Percentiles rank a stretch among this genome's conserved stretches.
These are phyloP conservation scores for Mirounga angustirostris DNA, from an alignment of 2,113 vertebrate genomes.

Conservation along the genomic window DNA sequence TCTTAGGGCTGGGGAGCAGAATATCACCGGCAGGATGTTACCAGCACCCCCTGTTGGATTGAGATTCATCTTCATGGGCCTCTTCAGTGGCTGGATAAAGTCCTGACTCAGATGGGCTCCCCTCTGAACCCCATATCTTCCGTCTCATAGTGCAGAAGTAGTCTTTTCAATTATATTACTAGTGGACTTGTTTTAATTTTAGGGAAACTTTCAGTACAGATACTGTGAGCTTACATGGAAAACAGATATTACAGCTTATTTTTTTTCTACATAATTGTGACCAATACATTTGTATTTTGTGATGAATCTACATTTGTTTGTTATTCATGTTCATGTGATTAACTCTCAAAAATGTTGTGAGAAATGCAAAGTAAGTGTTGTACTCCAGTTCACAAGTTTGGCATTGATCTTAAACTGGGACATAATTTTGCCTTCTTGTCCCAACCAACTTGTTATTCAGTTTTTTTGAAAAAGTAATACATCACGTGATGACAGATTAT, in stretches of 20 bases:
- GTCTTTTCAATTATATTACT: conserved; percentile 79
- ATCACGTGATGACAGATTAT: conserved; percentile 42
- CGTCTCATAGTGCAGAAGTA: conserved; percentile 95
- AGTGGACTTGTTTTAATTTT: conserved; percentile 89
- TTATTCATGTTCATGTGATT: conserved; percentile 80
- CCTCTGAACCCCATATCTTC: conserved; percentile 99
- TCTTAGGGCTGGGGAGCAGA: conserved; percentile 97
- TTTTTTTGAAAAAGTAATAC: background rate
- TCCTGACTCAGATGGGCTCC: conserved; percentile 99
- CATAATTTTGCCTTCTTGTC: conserved; percentile 80
- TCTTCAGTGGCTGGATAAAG: conserved; percentile 99
- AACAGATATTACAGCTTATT: conserved; percentile 84
- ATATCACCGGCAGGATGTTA: conserved; percentile 98
- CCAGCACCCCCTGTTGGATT: conserved; percentile 99
- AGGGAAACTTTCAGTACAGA: conserved; percentile 88
- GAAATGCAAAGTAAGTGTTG: conserved; percentile 78
- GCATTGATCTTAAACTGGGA: conserved; percentile 82
- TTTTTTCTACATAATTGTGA: conserved; percentile 86
- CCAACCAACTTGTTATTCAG: conserved; percentile 30
- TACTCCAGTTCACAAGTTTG: conserved; percentile 57
- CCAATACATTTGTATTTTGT: conserved; percentile 90
- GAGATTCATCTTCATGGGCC: conserved; percentile 98
- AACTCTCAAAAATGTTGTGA: conserved; percentile 82
- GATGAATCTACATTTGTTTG: conserved; percentile 86
- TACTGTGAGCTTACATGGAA: conserved; percentile 89